A percentile compares a stretch with the other conserved stretches of the same genome.
Evolutionary conservation across 2,113 vertebrate genomes (phyloP).

Genomic region (Hirundichthys speculiger): DNA sequence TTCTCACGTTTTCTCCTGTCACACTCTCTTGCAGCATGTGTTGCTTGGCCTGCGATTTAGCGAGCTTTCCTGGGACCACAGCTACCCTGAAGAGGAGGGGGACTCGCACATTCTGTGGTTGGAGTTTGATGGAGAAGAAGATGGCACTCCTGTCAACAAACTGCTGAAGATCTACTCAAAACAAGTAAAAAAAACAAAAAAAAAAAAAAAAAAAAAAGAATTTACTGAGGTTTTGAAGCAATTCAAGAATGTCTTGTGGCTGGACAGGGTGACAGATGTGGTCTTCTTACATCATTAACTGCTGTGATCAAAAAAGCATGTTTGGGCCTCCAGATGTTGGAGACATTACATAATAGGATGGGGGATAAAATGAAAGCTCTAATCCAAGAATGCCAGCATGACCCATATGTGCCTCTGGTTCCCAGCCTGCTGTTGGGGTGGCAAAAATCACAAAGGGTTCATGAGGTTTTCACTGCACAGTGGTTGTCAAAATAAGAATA

Average conservation of each 20-base stretch:
- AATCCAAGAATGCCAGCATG: slow-evolving; percentile 19
- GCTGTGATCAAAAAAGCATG: not conserved
- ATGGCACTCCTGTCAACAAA: slow-evolving; percentile 88
- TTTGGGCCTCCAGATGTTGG: slow-evolving; percentile 7
- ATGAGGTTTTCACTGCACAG: too few species aligned
- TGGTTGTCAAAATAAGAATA: too few species aligned
- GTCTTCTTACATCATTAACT: slow-evolving; percentile 3
- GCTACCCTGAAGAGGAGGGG: slow-evolving; percentile 85
- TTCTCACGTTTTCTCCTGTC: not conserved
- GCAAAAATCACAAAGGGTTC: too few species aligned
- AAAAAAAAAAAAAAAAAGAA: too few species aligned
- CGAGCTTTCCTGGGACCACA: slow-evolving; percentile 92
- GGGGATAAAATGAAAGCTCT: slow-evolving; percentile 4
- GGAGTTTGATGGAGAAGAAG: slow-evolving; percentile 91
- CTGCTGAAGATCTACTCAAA: slow-evolving; percentile 92
- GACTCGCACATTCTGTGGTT: slow-evolving; percentile 88
- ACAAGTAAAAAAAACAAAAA: slow-evolving; percentile 87
- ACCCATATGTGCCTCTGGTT: not conserved
- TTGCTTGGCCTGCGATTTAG: slow-evolving; percentile 84
- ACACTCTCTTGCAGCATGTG: slow-evolving; percentile 72
- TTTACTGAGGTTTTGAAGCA: too few species aligned
- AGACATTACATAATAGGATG: slow-evolving; percentile 21
- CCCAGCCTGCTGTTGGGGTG: not conserved
- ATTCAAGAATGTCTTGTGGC: not conserved
- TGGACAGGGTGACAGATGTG: slow-evolving; percentile 4